Evolutionary conservation across 2,888 invertebrate species (phyloP), one percentile per base, ranked within the genome.

Genomic region (Stomorhina lunata): DNA sequence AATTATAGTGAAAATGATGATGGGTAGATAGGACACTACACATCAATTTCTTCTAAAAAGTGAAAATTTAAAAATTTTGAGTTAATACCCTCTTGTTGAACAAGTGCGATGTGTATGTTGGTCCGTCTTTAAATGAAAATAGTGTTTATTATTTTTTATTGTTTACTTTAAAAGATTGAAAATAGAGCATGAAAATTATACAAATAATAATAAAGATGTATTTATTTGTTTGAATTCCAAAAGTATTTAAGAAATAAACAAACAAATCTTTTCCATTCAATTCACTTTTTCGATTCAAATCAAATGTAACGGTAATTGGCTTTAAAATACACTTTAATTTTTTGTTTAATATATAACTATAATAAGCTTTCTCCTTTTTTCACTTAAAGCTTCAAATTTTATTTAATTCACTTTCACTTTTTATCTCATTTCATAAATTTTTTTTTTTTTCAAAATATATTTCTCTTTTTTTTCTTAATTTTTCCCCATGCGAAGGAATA

Each of bases 381-480:
- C n/a, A n/a, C n/a, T n/a, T n/a, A n/a, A n/a, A n/a, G 17, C 25
- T 34, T 63, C 22, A 27, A 43, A 27, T 25, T 40, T 29, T n/a
- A 15, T 22, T 27, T 20, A 27, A 25, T 63, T 43, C 37, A 0
- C 12, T 32, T 10, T 37, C 12, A 40, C 2, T n/a, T 43, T 65
- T 48, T 65, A 15, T 27, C 45, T 65, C 17, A 29, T 27, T 68
- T 40, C 1, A 27, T 5, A 9, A 4, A n/a, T 20, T 57, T 20
- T 57, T 9, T 59, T 48, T 37, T 12, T 1, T 2, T 10, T 10
- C 10, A 32, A 57, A 4, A 5, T 15, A 37, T 68, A 48, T 25
- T 72, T 72, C 50, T 61, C 43, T 68, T 57, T 65, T 65, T 3
- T 59, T 32, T n/a, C 34, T 15, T 9, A 37, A 43, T 2, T 45